These are phyloP conservation scores for Natrix natrix DNA, from an alignment of 2,797 vertebrate species.

Conservation along the genomic window DNA sequence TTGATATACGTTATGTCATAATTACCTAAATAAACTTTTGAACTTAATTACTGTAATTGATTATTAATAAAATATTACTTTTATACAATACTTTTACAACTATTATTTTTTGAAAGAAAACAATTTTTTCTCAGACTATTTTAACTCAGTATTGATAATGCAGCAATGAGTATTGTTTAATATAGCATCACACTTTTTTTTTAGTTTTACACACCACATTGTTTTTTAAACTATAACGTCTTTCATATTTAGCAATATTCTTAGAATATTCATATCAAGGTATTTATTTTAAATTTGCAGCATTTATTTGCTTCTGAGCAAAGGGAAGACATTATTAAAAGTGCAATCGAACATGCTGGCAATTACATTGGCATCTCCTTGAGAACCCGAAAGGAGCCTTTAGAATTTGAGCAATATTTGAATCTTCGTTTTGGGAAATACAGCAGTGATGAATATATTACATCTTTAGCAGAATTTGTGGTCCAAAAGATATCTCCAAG, in stretches of 20 bases:
- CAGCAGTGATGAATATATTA: slow-evolving; percentile 93
- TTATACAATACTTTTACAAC: not conserved
- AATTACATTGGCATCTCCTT: slow-evolving; percentile 94
- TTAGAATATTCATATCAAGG: not conserved
- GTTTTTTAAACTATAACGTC: not conserved
- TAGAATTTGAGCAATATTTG: slow-evolving; percentile 88
- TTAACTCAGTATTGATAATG: not conserved
- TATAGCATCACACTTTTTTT: not conserved
- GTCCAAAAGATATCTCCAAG: slow-evolving; percentile 95
- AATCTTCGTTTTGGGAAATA: slow-evolving; percentile 94
- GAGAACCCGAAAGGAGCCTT: slow-evolving; percentile 86
- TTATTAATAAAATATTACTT: not conserved
- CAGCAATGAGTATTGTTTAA: not conserved
- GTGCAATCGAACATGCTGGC: slow-evolving; percentile 95
- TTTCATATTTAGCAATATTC: not conserved
- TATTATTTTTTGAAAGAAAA: not conserved
- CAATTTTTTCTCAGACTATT: not conserved
- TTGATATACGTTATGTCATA: not conserved
- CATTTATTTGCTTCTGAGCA: slow-evolving; percentile 97
- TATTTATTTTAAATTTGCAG: slow-evolving; percentile 70
- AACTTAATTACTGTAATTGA: not conserved
- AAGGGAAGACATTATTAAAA: slow-evolving; percentile 94
- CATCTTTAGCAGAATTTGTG: slow-evolving; percentile 96
- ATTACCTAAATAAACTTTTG: not conserved
- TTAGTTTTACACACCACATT: not conserved